Evolutionary conservation across 2,888 invertebrate genomes (phyloP).

Genomic region (Dioctria rufipes): DNA sequence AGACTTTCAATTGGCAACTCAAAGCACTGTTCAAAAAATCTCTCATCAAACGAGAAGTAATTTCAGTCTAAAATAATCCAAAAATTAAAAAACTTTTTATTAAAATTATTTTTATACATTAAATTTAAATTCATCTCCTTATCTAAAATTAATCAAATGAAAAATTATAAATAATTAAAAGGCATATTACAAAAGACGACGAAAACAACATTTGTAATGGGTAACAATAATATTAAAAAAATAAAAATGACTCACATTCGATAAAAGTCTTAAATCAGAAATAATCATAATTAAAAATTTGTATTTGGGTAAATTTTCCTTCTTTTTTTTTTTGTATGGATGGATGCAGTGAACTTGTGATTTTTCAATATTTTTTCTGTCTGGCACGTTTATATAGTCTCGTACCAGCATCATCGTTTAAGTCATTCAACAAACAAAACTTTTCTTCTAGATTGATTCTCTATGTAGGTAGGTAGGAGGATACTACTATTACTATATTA

Average conservation of each 20-base stretch:
- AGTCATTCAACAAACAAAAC: too few relatives aligned
- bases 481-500: too few relatives aligned
- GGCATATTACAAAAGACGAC: neutral
- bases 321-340: neutral
- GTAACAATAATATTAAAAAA: neutral
- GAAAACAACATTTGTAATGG: neutral
- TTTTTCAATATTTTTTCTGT: neutral
- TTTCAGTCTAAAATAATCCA: neutral
- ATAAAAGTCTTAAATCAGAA: neutral
- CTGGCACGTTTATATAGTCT: neutral
- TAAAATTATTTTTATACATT: constrained; percentile 44
- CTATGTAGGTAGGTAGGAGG: too few relatives aligned
- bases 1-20: too few relatives aligned
- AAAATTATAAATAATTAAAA: constrained; percentile 45
- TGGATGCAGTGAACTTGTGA: neutral
- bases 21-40: too few relatives aligned
- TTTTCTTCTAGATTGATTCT: too few relatives aligned
- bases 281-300: neutral
- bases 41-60: too few relatives aligned
- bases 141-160: constrained; percentile 42
- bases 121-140: constrained; percentile 25
- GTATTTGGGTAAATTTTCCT: neutral
- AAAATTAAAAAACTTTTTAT: constrained; percentile 24
- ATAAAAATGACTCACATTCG: neutral
- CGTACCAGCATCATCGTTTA: too few relatives aligned